A percentile compares a stretch with the other conserved stretches of the same genome.
Conservation (phyloP, 2,888 invertebrate species). For the Eupsilia transversa region DNA sequence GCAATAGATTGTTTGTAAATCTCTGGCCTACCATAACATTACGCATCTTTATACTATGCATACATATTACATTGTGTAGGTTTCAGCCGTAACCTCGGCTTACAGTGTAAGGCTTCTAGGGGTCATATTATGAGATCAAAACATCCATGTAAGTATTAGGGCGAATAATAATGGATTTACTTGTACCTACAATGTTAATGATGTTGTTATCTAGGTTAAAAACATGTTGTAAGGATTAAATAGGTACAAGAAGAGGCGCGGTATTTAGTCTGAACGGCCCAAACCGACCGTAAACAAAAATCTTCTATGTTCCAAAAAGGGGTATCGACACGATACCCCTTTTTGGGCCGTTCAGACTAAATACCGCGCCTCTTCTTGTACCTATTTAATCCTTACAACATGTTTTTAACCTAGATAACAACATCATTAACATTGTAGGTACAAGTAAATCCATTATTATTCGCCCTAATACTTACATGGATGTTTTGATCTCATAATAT, state of each 20-base stretch:
- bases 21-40: not conserved
- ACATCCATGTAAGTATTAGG: constrained; percentile 42
- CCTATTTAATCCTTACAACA: constrained; percentile 5
- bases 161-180: constrained; percentile 38
- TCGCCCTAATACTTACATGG: constrained; percentile 45
- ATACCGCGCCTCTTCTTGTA: too few species aligned
- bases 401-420: constrained; percentile 9
- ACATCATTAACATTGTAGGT: constrained; percentile 2
- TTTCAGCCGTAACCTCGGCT: constrained; percentile 46
- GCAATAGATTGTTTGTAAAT: not conserved
- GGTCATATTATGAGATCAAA: constrained; percentile 51
- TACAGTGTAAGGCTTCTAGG: constrained; percentile 47
- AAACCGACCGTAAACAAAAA: too few species aligned
- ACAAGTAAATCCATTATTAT: constrained; percentile 36
- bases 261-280: too few species aligned
- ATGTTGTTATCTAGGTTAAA: constrained; percentile 5
- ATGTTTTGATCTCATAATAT: constrained; percentile 44
- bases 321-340: too few species aligned
- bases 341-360: too few species aligned
- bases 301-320: too few species aligned
- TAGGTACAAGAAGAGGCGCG: too few species aligned
- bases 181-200: constrained; percentile 24
- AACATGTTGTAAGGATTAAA: constrained; percentile 4
- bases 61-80: constrained; percentile 32
- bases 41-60: not conserved